These are phyloP conservation scores for Drosophila infuscata DNA, from an alignment of 2,888 invertebrate genomes.

Conservation along the genomic window DNA sequence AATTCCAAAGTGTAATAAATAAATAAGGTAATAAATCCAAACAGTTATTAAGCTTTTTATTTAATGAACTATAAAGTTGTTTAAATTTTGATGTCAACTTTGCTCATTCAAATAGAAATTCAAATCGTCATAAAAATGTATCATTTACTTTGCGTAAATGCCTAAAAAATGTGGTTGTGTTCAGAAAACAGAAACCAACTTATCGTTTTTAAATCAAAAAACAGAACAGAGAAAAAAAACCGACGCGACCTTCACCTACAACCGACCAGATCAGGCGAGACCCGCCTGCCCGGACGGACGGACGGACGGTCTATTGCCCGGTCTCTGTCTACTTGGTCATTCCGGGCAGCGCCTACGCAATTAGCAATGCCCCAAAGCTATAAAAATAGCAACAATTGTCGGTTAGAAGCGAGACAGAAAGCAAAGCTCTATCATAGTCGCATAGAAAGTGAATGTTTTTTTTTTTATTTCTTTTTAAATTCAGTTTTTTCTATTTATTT, in stretches of 20 bases:
- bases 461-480: neutral
- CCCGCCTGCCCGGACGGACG: neutral
- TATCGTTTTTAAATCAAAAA: constrained; percentile 62
- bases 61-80: neutral
- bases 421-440: constrained; percentile 39
- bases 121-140: neutral
- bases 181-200: constrained; percentile 30
- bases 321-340: constrained; percentile 61
- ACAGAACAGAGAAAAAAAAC: constrained; percentile 22
- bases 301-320: constrained; percentile 6
- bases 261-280: constrained; percentile 38
- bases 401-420: constrained; percentile 12
- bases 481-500: neutral
- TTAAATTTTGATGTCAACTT: neutral
- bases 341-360: constrained; percentile 75
- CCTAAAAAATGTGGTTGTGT: neutral
- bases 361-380: constrained; percentile 62
- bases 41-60: neutral
- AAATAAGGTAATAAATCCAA: neutral
- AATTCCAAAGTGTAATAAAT: neutral
- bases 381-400: constrained; percentile 60
- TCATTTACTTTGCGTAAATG: neutral
- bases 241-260: constrained; percentile 74
- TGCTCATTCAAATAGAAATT: neutral
- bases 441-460: constrained; percentile 66